Conservation (phyloP, 2,888 invertebrate genomes). For the Serripes groenlandicus region DNA sequence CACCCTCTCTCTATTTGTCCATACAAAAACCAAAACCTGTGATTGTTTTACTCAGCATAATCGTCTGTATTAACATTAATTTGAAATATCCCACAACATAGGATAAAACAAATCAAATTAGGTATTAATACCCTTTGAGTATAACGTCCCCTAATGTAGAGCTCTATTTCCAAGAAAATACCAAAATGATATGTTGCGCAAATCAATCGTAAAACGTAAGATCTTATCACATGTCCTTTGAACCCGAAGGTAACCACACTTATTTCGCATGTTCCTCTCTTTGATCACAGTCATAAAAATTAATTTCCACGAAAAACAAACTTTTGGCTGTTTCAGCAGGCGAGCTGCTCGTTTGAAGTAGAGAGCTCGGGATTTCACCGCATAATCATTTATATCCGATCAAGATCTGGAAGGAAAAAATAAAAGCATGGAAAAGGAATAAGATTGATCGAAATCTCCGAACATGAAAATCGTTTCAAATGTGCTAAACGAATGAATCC, state of each 20-base stretch:
- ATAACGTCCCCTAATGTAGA: no score
- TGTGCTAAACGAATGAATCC: not conserved
- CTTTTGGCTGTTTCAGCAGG: constrained; percentile 10
- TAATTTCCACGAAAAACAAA: constrained; percentile 30
- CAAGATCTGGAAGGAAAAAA: constrained; percentile 8
- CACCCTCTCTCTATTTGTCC: no score
- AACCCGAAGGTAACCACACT: not conserved
- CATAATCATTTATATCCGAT: constrained; percentile 16
- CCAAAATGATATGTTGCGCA: no score
- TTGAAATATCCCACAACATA: no score
- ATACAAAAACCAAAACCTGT: no score
- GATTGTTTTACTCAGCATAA: no score
- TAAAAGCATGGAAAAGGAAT: constrained; percentile 16
- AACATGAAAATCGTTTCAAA: constrained; percentile 13
- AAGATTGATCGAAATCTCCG: constrained; percentile 13
- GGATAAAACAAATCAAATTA: no score
- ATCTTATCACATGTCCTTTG: not conserved
- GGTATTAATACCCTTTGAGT: no score
- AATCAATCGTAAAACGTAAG: not conserved
- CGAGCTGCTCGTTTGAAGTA: constrained; percentile 12
- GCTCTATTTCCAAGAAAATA: no score
- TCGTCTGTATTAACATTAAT: no score
- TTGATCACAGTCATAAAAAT: constrained; percentile 24
- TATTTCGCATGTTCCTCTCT: constrained; percentile 12
- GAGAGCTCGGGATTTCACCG: not conserved